Percentiles rank a stretch among this genome's conserved stretches.
These are phyloP conservation scores for Mystacornis crossleyi DNA, from an alignment of 2,113 vertebrate species.

Conservation along the genomic window DNA sequence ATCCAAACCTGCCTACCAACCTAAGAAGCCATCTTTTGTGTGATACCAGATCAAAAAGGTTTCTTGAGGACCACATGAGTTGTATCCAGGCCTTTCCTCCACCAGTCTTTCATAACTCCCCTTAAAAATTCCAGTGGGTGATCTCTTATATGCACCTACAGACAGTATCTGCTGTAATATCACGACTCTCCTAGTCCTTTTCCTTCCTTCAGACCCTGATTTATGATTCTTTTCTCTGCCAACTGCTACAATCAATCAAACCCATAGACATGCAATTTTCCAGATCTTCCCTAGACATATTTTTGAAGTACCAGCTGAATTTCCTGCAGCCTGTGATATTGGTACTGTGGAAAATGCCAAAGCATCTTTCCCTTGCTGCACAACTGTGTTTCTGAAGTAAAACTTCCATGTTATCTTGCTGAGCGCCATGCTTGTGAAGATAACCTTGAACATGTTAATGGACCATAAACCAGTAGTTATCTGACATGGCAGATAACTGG, in stretches of 20 bases:
- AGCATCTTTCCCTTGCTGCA: not conserved
- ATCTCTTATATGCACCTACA: not conserved
- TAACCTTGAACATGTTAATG: slow-evolving; percentile 23
- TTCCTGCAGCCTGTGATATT: not conserved
- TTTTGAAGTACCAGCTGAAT: not conserved
- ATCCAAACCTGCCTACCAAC: not conserved
- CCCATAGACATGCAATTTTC: not conserved
- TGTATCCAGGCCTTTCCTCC: not conserved
- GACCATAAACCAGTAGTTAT: slow-evolving; percentile 14
- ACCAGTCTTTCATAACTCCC: not conserved
- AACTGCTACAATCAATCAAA: not conserved
- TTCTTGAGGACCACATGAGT: slow-evolving; percentile 22
- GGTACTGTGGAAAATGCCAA: not conserved
- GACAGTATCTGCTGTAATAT: not conserved
- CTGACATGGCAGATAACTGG: not conserved
- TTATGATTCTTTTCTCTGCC: slow-evolving; percentile 2
- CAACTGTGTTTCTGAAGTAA: not conserved
- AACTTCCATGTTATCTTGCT: not conserved
- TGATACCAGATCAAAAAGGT: not conserved
- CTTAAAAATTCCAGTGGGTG: slow-evolving; percentile 3
- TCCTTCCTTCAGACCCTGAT: not conserved
- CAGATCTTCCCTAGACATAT: not conserved
- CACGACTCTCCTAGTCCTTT: not conserved
- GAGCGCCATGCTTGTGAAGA: not conserved
- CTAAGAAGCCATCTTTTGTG: slow-evolving; percentile 1